Percentiles rank a stretch among this genome's conserved stretches.
Conservation (phyloP, 2,888 invertebrate genomes). For the Lasioglossum figueresi region DNA sequence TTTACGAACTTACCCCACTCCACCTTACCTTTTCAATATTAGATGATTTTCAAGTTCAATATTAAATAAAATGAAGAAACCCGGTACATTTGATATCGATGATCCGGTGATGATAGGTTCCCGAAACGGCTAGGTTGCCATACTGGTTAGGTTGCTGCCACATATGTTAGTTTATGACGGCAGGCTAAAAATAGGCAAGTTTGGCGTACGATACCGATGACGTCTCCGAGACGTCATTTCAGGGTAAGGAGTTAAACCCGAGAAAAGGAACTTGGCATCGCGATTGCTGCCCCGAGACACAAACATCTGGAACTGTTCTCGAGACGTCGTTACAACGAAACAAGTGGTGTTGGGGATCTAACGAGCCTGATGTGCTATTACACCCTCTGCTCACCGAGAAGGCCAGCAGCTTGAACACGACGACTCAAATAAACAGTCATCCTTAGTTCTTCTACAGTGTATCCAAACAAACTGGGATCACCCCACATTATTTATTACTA, state of each 20-base stretch:
- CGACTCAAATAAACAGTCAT: background rate
- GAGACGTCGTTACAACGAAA: slow-evolving; percentile 24
- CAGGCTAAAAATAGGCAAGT: background rate
- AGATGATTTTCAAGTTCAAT: too few relatives aligned
- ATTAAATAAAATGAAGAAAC: background rate
- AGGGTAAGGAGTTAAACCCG: background rate
- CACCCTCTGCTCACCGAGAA: background rate
- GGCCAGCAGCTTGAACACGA: background rate
- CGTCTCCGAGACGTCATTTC: background rate
- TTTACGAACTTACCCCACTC: too few relatives aligned
- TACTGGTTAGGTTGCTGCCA: too few relatives aligned
- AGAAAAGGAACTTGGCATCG: slow-evolving; percentile 15
- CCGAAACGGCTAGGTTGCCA: background rate
- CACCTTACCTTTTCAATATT: too few relatives aligned
- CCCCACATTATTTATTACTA: background rate
- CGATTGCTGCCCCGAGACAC: background rate
- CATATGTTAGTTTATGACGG: background rate
- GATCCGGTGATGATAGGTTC: background rate
- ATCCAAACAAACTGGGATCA: background rate
- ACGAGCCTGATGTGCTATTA: slow-evolving; percentile 27
- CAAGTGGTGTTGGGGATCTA: slow-evolving; percentile 14
- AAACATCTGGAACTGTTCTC: slow-evolving; percentile 31
- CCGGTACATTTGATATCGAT: background rate
- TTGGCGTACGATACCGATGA: background rate
- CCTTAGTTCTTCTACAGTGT: background rate